A percentile compares a stretch with the other conserved stretches of the same genome.
phyloP scores from a whole-genome alignment of 2,888 invertebrate species.

The Calameuta pallipes region DNA sequence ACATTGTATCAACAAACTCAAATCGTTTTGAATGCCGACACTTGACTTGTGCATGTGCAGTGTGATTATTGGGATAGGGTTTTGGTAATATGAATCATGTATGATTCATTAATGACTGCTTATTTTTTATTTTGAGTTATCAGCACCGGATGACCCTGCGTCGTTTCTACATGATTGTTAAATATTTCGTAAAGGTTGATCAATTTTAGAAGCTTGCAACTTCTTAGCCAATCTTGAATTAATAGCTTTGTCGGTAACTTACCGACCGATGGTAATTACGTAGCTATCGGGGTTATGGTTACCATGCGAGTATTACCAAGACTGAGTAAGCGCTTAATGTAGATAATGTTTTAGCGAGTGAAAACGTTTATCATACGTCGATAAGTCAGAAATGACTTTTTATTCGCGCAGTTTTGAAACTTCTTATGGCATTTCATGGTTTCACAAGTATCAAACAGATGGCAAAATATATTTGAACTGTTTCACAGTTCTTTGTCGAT shows the following conservation, averaged over 20 bases:
- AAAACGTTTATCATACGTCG: neutral
- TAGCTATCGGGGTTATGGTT: neutral
- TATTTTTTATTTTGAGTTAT: neutral
- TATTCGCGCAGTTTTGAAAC: neutral
- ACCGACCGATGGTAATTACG: neutral
- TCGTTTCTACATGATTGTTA: neutral
- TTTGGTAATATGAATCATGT: neutral
- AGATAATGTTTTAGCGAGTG: neutral
- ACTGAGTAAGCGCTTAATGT: no score
- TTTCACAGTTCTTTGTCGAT: neutral
- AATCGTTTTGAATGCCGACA: constrained; percentile 23
- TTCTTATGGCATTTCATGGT: neutral
- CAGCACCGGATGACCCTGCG: neutral
- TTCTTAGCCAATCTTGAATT: neutral
- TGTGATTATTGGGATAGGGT: constrained; percentile 15
- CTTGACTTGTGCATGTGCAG: constrained; percentile 13
- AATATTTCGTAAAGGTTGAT: neutral
- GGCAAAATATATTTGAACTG: neutral
- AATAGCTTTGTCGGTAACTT: neutral
- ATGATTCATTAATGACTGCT: neutral
- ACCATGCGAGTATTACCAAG: neutral
- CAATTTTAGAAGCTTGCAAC: neutral
- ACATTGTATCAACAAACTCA: constrained; percentile 39
- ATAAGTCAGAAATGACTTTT: neutral
- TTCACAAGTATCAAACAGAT: neutral